Base-by-base conservation (phyloP, 1,140 invertebrate genomes). In the Cydia splendana region DNA sequence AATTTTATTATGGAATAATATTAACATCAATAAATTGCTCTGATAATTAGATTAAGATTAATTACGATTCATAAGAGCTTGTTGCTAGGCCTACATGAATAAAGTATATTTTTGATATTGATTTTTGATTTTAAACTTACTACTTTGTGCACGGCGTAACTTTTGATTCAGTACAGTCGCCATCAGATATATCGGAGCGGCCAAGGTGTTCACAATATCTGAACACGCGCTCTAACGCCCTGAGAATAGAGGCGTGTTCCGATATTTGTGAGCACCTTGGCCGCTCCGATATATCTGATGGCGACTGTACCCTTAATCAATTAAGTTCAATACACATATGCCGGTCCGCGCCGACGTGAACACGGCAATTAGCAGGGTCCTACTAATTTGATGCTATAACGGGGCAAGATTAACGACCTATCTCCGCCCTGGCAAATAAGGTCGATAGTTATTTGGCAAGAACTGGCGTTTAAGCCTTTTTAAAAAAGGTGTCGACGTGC, bases 151-250 rank as follows among this genome's bases (percentile, higher is more conserved):
- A 62, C 9, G 20, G 6, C 10, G 7, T n/a, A 62, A 62, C 15
- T 62, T 62, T 62, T 62, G 20, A 62, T 62, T 57, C 57, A 62
- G 57, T 62, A n/a, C n/a, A n/a, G n/a, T n/a, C n/a, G n/a, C n/a
- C n/a, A n/a, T n/a, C n/a, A n/a, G n/a, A n/a, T n/a, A n/a, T n/a
- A n/a, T n/a, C n/a, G n/a, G n/a, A n/a, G n/a, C n/a, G n/a, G n/a
- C n/a, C n/a, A n/a, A n/a, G n/a, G n/a, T n/a, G n/a, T n/a, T n/a
- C n/a, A n/a, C n/a, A n/a, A n/a, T n/a, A n/a, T n/a, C n/a, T n/a
- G n/a, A n/a, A n/a, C n/a, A n/a, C n/a, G n/a, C n/a, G n/a, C n/a
- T n/a, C n/a, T n/a, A n/a, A n/a, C n/a, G n/a, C n/a, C n/a, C n/a
- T n/a, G n/a, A n/a, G n/a, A n/a, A n/a, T n/a, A n/a, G n/a, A n/a